phyloP scores from a whole-genome alignment of 1,140 invertebrate genomes.

The Diachasma alloeum region DNA sequence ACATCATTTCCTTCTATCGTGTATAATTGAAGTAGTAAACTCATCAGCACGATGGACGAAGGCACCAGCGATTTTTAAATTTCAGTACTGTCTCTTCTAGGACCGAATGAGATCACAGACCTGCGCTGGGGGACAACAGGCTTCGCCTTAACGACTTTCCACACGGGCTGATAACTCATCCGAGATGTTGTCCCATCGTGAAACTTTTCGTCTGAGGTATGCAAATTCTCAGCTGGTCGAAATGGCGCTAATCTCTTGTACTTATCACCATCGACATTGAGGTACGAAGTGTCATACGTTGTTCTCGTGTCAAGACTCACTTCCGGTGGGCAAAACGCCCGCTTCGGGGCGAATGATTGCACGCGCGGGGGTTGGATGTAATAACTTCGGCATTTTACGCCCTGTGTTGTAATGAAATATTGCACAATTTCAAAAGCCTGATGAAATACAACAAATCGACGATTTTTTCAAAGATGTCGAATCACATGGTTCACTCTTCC shows the following conservation, averaged over 20 bases:
- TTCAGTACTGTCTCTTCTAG: too few relatives aligned
- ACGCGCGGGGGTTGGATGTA: constrained; percentile 70
- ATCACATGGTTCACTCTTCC: too few relatives aligned
- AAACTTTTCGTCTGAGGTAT: constrained; percentile 47
- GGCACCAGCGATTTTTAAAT: too few relatives aligned
- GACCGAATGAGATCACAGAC: constrained; percentile 26
- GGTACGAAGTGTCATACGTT: constrained; percentile 69
- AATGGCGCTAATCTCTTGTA: constrained; percentile 48
- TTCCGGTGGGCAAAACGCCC: constrained; percentile 62
- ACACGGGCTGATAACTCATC: constrained; percentile 50
- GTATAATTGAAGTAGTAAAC: too few relatives aligned
- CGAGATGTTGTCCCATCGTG: constrained; percentile 49
- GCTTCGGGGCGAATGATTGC: constrained; percentile 64
- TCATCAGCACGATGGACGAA: too few relatives aligned
- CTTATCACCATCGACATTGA: constrained; percentile 45
- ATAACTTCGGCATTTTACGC: not conserved
- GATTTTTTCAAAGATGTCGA: too few relatives aligned
- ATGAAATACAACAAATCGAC: too few relatives aligned
- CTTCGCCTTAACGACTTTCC: constrained; percentile 43
- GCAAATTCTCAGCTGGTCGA: constrained; percentile 51
- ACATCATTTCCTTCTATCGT: too few relatives aligned
- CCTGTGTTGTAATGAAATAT: not conserved
- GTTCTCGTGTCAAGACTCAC: constrained; percentile 65
- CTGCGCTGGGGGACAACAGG: constrained; percentile 49
- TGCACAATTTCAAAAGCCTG: too few relatives aligned